Evolutionary conservation across 2,888 invertebrate species (phyloP).

Genomic region (Blastobasis adustella): DNA sequence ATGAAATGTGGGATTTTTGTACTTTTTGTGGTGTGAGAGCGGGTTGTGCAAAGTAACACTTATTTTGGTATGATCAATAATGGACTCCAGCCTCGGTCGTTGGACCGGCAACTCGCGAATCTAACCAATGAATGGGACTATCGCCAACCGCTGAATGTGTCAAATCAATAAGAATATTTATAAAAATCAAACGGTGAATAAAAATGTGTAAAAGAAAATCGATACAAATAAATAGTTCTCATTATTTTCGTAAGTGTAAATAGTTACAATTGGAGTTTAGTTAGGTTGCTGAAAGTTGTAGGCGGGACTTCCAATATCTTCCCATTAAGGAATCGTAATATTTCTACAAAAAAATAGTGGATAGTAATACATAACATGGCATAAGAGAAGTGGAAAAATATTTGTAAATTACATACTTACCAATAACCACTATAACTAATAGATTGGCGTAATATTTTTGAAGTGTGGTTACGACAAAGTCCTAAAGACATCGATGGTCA

Average conservation of each 20-base stretch:
- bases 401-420: background rate
- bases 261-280: conserved; percentile 26
- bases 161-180: conserved; percentile 32
- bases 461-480: too few relatives aligned
- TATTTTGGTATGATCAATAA: conserved; percentile 17
- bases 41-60: conserved; percentile 44
- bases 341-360: conserved; percentile 2
- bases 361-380: background rate
- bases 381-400: background rate
- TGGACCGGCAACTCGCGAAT: background rate
- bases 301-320: conserved; percentile 22
- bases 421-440: background rate
- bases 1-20: conserved; percentile 57
- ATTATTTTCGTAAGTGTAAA: conserved; percentile 31
- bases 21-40: conserved; percentile 63
- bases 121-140: conserved; percentile 5
- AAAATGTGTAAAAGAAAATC: conserved; percentile 13
- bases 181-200: conserved; percentile 16
- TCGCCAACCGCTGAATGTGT: conserved; percentile 34
- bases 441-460: background rate
- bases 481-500: too few relatives aligned
- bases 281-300: conserved; percentile 26
- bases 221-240: conserved; percentile 18
- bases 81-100: background rate
- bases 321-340: conserved; percentile 19